Percentiles rank a stretch among this genome's conserved stretches.
Conservation (phyloP, 2,888 invertebrate species). For the Eupeodes latifasciatus region DNA sequence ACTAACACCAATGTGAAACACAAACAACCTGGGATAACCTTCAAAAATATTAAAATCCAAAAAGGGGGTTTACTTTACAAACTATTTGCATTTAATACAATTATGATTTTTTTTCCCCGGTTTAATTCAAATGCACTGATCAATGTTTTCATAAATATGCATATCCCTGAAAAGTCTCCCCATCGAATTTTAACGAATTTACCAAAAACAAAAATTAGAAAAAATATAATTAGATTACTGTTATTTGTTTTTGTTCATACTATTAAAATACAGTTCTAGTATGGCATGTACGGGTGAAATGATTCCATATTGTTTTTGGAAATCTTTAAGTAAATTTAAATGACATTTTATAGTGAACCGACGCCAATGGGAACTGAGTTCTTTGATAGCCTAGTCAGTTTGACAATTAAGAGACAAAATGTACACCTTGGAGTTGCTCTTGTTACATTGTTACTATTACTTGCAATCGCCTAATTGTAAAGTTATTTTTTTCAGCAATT, state of each 20-base stretch:
- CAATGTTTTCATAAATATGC: conserved; percentile 24
- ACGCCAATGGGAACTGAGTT: background rate
- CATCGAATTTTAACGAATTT: conserved; percentile 72
- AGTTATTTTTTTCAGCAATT: too few relatives aligned
- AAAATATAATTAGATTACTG: conserved; percentile 46
- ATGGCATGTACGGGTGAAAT: background rate
- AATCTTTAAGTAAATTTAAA: conserved; percentile 23
- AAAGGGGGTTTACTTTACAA: too few relatives aligned
- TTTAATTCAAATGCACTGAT: conserved; percentile 37
- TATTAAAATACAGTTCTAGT: background rate
- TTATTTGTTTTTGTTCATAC: conserved; percentile 6
- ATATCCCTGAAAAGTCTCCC: conserved; percentile 57
- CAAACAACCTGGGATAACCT: too few relatives aligned
- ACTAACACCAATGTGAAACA: too few relatives aligned
- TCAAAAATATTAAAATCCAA: too few relatives aligned
- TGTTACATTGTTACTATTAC: too few relatives aligned
- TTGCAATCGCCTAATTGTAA: too few relatives aligned
- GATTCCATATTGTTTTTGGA: background rate
- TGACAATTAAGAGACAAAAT: too few relatives aligned
- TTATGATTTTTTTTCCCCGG: background rate
- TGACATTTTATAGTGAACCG: conserved; percentile 5
- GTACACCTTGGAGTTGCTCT: too few relatives aligned
- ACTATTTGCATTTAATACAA: too few relatives aligned
- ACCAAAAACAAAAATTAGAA: conserved; percentile 54
- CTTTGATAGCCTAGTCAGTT: too few relatives aligned